Evolutionary conservation across 1,140 invertebrate genomes (phyloP).

Genomic region (Scaptodrosophila lebanonensis): DNA sequence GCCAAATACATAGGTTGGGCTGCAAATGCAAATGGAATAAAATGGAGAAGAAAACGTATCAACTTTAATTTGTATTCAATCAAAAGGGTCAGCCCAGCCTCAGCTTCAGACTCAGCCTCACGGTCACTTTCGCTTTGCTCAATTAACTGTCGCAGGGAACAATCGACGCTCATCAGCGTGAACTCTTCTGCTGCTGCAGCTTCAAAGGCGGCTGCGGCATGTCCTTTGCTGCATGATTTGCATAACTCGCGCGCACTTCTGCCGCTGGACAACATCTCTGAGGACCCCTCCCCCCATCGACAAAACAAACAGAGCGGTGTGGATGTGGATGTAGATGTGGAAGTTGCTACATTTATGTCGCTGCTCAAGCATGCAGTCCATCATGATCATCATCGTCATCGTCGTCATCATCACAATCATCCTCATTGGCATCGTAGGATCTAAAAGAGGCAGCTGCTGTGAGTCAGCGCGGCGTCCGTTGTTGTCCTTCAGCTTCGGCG

Average conservation of each 20-base stretch:
- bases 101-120: conserved; percentile 37
- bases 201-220: conserved; percentile 38
- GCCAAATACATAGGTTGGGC: neutral
- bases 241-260: conserved; percentile 44
- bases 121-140: conserved; percentile 34
- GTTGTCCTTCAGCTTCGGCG: conserved; percentile 28
- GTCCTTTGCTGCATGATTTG: conserved; percentile 47
- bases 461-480: conserved; percentile 14
- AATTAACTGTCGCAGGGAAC: conserved; percentile 17
- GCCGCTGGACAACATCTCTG: conserved; percentile 35
- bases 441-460: conserved; percentile 47
- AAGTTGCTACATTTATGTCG: conserved; percentile 70
- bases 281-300: conserved; percentile 21
- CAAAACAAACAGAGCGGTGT: conserved; percentile 65
- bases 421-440: conserved; percentile 26
- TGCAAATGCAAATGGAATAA: conserved; percentile 5
- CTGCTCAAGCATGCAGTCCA: conserved; percentile 13
- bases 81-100: conserved; percentile 26
- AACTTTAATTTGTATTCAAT: conserved; percentile 69
- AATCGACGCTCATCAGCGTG: conserved; percentile 60
- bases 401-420: conserved; percentile 40
- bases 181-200: conserved; percentile 22
- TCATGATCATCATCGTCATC: conserved; percentile 47
- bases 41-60: conserved; percentile 35
- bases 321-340: too few relatives aligned